Percentiles rank a stretch among this genome's conserved stretches.
Conservation (phyloP, 2,113 vertebrate species). For the Erpornis zantholeuca region DNA sequence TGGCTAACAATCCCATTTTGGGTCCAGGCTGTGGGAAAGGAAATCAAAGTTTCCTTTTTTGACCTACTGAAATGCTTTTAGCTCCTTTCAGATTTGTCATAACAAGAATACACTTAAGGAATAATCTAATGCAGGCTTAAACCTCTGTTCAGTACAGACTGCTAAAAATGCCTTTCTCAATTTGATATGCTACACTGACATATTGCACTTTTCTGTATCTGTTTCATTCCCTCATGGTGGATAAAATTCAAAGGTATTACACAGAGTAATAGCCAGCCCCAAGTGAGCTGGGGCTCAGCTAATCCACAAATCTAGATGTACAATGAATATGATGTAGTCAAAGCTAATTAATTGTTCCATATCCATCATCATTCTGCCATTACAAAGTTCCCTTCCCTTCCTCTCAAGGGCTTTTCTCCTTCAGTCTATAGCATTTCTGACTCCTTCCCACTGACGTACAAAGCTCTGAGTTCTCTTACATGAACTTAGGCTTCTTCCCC, state of each 20-base stretch:
- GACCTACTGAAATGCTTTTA: constrained; percentile 59
- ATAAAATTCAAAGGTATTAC: constrained; percentile 28
- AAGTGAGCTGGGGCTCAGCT: constrained; percentile 1
- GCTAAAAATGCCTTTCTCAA: constrained; percentile 54
- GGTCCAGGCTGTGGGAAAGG: background rate
- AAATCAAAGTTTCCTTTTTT: constrained; percentile 5
- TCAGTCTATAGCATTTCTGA: background rate
- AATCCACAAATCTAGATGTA: background rate
- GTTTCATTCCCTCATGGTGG: constrained; percentile 42
- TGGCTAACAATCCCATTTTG: background rate
- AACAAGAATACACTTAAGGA: constrained; percentile 48
- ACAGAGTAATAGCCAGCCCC: constrained; percentile 17
- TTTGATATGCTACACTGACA: constrained; percentile 51
- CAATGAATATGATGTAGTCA: background rate
- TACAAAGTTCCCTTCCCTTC: background rate
- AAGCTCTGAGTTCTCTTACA: background rate
- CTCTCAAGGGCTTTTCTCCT: constrained; percentile 17
- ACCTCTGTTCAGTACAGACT: background rate
- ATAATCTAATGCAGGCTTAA: constrained; percentile 18
- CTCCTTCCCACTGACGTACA: background rate
- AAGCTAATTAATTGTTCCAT: constrained; percentile 37
- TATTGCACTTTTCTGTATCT: constrained; percentile 41
- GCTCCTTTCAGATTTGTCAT: constrained; percentile 47
- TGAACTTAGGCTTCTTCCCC: background rate
- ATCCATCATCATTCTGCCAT: constrained; percentile 43